These are phyloP conservation scores for Chymomyza procnemis DNA, from an alignment of 2,888 invertebrate species.

Conservation along the genomic window DNA sequence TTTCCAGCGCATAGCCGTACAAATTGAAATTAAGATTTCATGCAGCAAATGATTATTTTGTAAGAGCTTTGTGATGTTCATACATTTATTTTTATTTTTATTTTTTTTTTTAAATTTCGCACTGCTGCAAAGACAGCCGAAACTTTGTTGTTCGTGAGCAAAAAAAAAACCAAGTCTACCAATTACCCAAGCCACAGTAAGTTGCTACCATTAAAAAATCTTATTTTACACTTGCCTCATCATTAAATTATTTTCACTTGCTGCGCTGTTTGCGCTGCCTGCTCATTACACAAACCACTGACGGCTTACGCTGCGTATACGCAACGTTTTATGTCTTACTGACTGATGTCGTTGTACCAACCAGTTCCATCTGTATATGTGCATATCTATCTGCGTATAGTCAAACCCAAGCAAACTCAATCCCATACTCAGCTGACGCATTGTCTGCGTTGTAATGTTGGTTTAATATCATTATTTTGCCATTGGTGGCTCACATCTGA, in stretches of 20 bases:
- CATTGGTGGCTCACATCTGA: slow-evolving; percentile 36
- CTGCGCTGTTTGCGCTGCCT: not conserved
- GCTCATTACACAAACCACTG: not conserved
- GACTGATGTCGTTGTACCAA: slow-evolving; percentile 12
- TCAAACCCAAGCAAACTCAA: no score
- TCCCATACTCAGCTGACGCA: not conserved
- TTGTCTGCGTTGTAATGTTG: slow-evolving; percentile 49
- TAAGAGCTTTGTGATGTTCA: not conserved
- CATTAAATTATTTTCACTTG: slow-evolving; percentile 21
- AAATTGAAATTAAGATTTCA: no score
- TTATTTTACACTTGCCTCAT: not conserved
- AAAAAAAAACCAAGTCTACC: not conserved
- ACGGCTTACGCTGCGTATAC: slow-evolving; percentile 34
- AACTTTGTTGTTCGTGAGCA: not conserved
- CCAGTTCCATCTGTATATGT: not conserved
- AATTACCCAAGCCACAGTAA: not conserved
- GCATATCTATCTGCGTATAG: no score
- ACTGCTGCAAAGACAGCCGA: not conserved
- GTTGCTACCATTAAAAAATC: not conserved
- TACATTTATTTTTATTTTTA: not conserved
- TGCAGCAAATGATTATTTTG: no score
- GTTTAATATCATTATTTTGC: slow-evolving; percentile 69
- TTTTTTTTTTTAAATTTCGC: not conserved
- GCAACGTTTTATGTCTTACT: slow-evolving; percentile 29
- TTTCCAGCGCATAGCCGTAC: no score